phyloP scores from a whole-genome alignment of 2,888 invertebrate genomes.

The Ochropleura leucogaster region DNA sequence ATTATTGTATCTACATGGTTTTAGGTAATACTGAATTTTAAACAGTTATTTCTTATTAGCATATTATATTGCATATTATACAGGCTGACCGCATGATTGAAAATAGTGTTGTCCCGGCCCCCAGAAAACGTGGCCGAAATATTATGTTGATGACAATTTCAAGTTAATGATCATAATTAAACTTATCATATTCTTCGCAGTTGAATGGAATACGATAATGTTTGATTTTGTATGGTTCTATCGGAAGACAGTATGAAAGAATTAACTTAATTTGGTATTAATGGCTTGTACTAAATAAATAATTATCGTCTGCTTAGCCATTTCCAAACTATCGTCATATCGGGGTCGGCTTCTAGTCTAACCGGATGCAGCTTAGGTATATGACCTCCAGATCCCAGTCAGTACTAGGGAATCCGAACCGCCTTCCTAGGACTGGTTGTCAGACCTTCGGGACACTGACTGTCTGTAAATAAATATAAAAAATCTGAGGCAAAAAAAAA shows the following conservation, averaged over 20 bases:
- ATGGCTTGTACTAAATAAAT: background rate
- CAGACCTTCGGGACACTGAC: too few species aligned
- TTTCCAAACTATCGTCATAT: too few species aligned
- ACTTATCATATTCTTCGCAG: background rate
- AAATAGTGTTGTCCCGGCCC: background rate
- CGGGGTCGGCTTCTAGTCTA: too few species aligned
- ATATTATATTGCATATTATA: background rate
- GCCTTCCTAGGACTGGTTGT: too few species aligned
- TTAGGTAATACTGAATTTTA: conserved; percentile 2
- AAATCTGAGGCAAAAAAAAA: background rate
- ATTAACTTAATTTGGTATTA: background rate
- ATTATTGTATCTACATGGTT: conserved; percentile 27
- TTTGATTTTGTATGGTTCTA: background rate
- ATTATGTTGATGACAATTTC: background rate
- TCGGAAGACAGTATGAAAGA: background rate
- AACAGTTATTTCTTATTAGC: background rate
- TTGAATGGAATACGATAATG: background rate
- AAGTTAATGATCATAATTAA: background rate
- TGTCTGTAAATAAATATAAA: background rate
- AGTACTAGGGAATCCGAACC: too few species aligned
- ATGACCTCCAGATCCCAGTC: too few species aligned
- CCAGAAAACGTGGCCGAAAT: background rate
- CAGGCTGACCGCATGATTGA: background rate
- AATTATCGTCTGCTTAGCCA: background rate
- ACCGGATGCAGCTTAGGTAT: too few species aligned